A percentile compares a stretch with the other conserved stretches of the same genome.
Evolutionary conservation across 2,888 invertebrate genomes (phyloP).

Genomic region (Limnephilus marmoratus): DNA sequence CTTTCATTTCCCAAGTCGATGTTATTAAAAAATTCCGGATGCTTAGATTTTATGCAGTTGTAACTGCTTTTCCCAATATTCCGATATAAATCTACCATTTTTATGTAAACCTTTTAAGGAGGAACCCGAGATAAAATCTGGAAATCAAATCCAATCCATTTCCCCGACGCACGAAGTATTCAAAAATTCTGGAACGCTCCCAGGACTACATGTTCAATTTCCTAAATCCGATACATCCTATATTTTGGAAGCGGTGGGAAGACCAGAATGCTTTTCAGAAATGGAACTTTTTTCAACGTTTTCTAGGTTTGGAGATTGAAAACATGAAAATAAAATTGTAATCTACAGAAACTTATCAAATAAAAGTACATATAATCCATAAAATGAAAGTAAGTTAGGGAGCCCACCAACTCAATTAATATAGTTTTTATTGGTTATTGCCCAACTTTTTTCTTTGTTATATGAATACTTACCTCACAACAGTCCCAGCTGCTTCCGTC

Average conservation of each 20-base stretch:
- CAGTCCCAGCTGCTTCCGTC: too few relatives aligned
- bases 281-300: too few relatives aligned
- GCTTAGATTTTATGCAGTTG: background rate
- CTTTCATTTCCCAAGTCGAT: background rate
- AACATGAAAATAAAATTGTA: too few relatives aligned
- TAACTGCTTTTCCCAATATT: conserved; percentile 19
- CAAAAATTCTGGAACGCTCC: conserved; percentile 47
- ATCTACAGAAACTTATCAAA: too few relatives aligned
- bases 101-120: conserved; percentile 16
- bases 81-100: conserved; percentile 7
- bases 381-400: too few relatives aligned
- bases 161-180: conserved; percentile 45
- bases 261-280: background rate
- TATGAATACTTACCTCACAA: too few relatives aligned
- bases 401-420: too few relatives aligned
- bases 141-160: conserved; percentile 43
- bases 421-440: too few relatives aligned
- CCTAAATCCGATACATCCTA: conserved; percentile 17
- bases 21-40: background rate
- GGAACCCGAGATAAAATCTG: background rate
- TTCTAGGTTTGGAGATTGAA: too few relatives aligned
- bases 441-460: too few relatives aligned
- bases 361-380: too few relatives aligned
- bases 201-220: conserved; percentile 48
- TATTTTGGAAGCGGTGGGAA: conserved; percentile 4